Evolutionary conservation across 2,888 invertebrate genomes (phyloP).

Genomic region (Athrips mouffetella): DNA sequence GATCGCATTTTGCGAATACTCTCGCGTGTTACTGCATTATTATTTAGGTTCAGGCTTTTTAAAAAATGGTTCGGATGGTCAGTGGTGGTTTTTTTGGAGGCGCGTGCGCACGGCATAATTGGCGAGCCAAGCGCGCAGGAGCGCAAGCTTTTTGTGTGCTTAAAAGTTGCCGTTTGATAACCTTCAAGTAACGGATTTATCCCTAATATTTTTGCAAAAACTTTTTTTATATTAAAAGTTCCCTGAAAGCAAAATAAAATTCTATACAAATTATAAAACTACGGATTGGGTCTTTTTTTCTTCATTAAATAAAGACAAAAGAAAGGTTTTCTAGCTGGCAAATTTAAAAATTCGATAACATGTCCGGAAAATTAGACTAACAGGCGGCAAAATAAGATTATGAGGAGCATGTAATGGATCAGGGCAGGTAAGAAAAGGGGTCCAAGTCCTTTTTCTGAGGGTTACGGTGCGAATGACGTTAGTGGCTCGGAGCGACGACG

Average conservation of each 20-base stretch:
- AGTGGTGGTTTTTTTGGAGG: conserved; percentile 65
- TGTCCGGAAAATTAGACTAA: conserved; percentile 24
- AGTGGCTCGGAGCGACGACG: conserved; percentile 61
- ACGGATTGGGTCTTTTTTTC: no score
- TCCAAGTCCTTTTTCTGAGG: conserved; percentile 39
- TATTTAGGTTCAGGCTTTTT: conserved; percentile 69
- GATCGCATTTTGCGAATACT: conserved; percentile 75
- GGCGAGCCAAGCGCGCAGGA: conserved; percentile 56
- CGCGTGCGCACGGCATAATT: conserved; percentile 74
- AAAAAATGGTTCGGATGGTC: conserved; percentile 66
- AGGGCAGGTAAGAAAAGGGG: conserved; percentile 71
- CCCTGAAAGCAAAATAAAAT: no score
- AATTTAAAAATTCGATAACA: no score
- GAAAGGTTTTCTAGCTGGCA: no score
- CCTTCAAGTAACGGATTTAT: conserved; percentile 35
- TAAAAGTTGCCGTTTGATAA: conserved; percentile 33
- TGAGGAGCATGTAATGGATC: conserved; percentile 17
- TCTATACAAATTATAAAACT: no score
- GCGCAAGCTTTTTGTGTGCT: conserved; percentile 31
- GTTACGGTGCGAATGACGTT: conserved; percentile 41
- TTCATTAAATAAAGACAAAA: no score
- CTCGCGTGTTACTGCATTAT: conserved; percentile 79
- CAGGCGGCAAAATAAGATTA: background rate
- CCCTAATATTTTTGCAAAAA: no score
- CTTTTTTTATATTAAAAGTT: no score